Base-by-base conservation (phyloP, 1,140 invertebrate genomes). In the Bradynema listronoti region DNA sequence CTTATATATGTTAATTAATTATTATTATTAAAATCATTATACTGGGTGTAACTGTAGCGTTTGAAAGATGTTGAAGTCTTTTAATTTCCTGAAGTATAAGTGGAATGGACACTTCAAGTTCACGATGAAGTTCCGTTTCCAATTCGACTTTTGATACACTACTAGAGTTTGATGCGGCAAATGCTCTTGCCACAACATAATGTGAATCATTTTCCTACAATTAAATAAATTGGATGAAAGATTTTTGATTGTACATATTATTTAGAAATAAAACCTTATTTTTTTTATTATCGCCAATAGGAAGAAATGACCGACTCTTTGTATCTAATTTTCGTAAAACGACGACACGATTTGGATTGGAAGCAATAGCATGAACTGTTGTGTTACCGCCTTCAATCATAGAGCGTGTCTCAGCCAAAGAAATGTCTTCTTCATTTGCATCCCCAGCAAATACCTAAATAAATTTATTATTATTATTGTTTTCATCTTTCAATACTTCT, bases 1-100 rank as follows among this genome's bases (percentile, higher is more conserved):
- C n/a, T n/a, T n/a, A n/a, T n/a, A n/a, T n/a, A n/a, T n/a, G n/a
- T n/a, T n/a, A n/a, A n/a, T n/a, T n/a, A n/a, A n/a, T n/a, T n/a
- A n/a, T n/a, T n/a, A n/a, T n/a, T n/a, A n/a, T n/a, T n/a, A n/a
- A n/a, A n/a, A n/a, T n/a, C n/a, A n/a, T n/a, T n/a, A n/a, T n/a
- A n/a, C n/a, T n/a, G n/a, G n/a, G n/a, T n/a, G n/a, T n/a, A n/a
- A n/a, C n/a, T n/a, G n/a, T n/a, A n/a, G n/a, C n/a, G n/a, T n/a
- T n/a, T n/a, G n/a, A n/a, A n/a, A n/a, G n/a, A n/a, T 63, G 39
- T 9, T 70, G 58, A 11, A 29, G 25, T 51, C 33, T 53, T 14
- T 61, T 69, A 19, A 69, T 45, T 30, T 69, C 66, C 16, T 69
- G 68, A 6, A 69, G 42, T 45, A 69, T 69, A 27, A 68, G 29